Base-by-base conservation (phyloP, 2,888 invertebrate species). In the Agrilus biguttatus region DNA sequence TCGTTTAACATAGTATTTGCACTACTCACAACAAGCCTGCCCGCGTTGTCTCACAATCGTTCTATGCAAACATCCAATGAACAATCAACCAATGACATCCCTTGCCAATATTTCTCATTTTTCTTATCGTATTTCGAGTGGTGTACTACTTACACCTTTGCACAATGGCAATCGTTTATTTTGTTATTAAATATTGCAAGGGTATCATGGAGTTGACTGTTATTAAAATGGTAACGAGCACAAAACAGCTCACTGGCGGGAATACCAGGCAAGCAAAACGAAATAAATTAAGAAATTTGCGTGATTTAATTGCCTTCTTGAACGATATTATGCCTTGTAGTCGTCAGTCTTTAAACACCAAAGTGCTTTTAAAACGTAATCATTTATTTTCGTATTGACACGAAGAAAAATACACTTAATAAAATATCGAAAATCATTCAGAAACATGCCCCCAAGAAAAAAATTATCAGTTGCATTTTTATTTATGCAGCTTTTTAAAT, bases 41-140 rank as follows among this genome's bases (percentile, higher is more conserved):
- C 67, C 67, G 66, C 62, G 65, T 65, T 66, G 66, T 65, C 66
- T 66, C 66, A 61, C 65, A 65, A 62, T 62, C 65, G 60, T 61
- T 55, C 63, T 50, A 53, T 48, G 53, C 63, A 64, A 56, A 55
- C 64, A 60, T 56, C 57, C 61, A 54, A 44, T 47, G 49, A 46
- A 52, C 54, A 52, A 52, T 40, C 46, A 34, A 10, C 28, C 10
- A 28, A 10, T 19, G 19, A n/a, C 28, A 28, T 10, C 28, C 28
- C 2, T n/a, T 28, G 10, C 4, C 28, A 28, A 28, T 28, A 28
- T 28, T 28, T 10, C 2, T 8, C 2, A 10, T 8, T 10, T 10
- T 28, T 10, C 6, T 10, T 28, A 3, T 28, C 10, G 10, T 10
- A 28, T 5, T 21, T 28, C 2, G 4, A 10, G 8, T 28, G 28